Evolutionary conservation across 2,113 vertebrate species (phyloP).

Genomic region (Thymallus thymallus): DNA sequence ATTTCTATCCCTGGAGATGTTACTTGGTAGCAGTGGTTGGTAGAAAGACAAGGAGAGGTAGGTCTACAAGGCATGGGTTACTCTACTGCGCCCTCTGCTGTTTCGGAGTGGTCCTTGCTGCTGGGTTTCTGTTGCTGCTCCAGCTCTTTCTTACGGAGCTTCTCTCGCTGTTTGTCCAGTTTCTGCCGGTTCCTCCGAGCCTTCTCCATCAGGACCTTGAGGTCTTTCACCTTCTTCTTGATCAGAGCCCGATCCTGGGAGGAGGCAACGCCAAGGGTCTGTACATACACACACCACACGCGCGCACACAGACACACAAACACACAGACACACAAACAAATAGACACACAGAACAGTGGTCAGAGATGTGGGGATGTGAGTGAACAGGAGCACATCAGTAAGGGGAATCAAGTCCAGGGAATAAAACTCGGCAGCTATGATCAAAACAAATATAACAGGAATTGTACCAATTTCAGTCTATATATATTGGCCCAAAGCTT

Average conservation of each 20-base stretch:
- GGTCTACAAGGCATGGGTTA: constrained; percentile 32
- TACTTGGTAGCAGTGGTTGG: constrained; percentile 23
- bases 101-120: constrained; percentile 67
- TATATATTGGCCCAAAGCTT: background rate
- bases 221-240: constrained; percentile 95
- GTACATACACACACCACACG: background rate
- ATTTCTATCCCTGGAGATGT: constrained; percentile 37
- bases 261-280: constrained; percentile 86
- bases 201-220: constrained; percentile 87
- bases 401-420: too few species aligned
- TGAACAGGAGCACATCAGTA: too few species aligned
- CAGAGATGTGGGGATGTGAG: background rate
- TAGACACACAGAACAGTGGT: background rate
- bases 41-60: constrained; percentile 3
- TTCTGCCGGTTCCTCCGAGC: constrained; percentile 86
- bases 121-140: constrained; percentile 79
- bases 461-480: too few species aligned
- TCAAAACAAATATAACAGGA: too few species aligned
- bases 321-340: background rate
- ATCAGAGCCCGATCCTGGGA: constrained; percentile 87
- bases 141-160: constrained; percentile 79
- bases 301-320: background rate
- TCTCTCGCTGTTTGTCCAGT: constrained; percentile 87
- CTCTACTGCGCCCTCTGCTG: constrained; percentile 43
- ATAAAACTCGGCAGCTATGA: too few species aligned